Conservation (phyloP, 2,888 invertebrate species). For the Panopea generosa region DNA sequence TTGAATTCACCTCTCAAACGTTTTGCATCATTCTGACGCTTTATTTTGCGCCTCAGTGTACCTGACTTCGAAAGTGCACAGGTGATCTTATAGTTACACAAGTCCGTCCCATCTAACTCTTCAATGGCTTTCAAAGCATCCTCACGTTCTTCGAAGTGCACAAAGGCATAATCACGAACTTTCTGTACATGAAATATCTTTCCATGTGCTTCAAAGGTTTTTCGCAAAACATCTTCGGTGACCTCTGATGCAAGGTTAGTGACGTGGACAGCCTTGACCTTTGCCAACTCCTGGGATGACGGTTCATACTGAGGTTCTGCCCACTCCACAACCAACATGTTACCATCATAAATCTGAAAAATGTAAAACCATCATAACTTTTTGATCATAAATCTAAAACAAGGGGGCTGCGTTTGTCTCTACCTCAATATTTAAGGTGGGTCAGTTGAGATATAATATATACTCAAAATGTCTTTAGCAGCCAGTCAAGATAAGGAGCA, state of each 20-base stretch:
- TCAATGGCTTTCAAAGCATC: conserved; percentile 45
- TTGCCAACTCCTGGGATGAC: conserved; percentile 23
- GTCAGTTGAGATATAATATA: too few species aligned
- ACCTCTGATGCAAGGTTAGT: conserved; percentile 40
- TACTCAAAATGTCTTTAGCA: too few species aligned
- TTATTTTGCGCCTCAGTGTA: conserved; percentile 40
- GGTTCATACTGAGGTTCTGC: conserved; percentile 41
- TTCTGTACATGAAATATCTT: conserved; percentile 50
- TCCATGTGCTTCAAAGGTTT: conserved; percentile 53
- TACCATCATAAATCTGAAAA: conserved; percentile 43
- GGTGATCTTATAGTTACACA: conserved; percentile 32
- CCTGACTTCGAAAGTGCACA: conserved; percentile 49
- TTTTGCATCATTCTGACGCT: conserved; percentile 22
- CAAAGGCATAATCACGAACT: conserved; percentile 57
- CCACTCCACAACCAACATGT: conserved; percentile 51
- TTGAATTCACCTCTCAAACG: conserved; percentile 28
- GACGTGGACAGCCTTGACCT: conserved; percentile 49
- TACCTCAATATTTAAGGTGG: too few species aligned
- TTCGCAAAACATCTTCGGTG: conserved; percentile 40
- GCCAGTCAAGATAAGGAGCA: too few species aligned
- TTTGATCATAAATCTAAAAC: too few species aligned
- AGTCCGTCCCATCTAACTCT: conserved; percentile 31
- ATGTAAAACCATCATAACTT: background rate
- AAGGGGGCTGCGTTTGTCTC: too few species aligned
- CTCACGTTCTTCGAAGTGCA: conserved; percentile 53